Percentiles rank a stretch among this genome's conserved stretches.
phyloP scores from a whole-genome alignment of 2,797 vertebrate genomes.

The Argya squamiceps region DNA sequence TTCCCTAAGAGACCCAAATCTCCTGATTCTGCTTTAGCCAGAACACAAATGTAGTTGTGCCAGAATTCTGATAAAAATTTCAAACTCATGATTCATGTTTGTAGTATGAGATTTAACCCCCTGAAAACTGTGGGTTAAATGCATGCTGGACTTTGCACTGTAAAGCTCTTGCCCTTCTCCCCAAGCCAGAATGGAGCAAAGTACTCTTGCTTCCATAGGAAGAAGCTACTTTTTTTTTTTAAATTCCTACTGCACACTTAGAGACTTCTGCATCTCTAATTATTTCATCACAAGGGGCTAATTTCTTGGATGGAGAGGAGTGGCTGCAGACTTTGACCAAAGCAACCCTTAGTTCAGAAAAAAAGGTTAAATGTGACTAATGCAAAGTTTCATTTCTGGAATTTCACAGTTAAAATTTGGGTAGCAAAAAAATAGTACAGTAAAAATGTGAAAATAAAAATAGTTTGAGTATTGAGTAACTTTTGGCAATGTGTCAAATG shows the following conservation, averaged over 20 bases:
- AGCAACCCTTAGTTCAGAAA: not conserved
- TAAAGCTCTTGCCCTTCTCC: not conserved
- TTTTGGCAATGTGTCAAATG: not conserved
- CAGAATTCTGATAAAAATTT: not conserved
- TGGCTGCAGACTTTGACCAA: not conserved
- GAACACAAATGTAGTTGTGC: not conserved
- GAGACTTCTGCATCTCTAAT: not conserved
- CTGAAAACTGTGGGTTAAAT: not conserved
- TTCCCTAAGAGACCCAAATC: not conserved
- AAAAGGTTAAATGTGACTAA: not conserved
- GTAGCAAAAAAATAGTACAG: not conserved
- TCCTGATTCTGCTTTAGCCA: not conserved
- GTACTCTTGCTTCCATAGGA: not conserved
- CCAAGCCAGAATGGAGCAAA: not conserved
- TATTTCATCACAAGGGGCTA: not conserved
- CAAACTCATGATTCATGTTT: not conserved
- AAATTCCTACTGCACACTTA: not conserved
- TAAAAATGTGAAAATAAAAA: conserved; percentile 2
- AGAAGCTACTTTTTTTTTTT: not conserved
- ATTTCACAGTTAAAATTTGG: not conserved
- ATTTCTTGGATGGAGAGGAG: not conserved
- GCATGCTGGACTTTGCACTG: not conserved
- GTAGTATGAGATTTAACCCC: not conserved
- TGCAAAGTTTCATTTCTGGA: not conserved
- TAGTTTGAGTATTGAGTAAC: not conserved